A percentile compares a stretch with the other conserved stretches of the same genome.
Evolutionary conservation across 2,113 vertebrate species (phyloP).

Genomic region (Labeo rohita): DNA sequence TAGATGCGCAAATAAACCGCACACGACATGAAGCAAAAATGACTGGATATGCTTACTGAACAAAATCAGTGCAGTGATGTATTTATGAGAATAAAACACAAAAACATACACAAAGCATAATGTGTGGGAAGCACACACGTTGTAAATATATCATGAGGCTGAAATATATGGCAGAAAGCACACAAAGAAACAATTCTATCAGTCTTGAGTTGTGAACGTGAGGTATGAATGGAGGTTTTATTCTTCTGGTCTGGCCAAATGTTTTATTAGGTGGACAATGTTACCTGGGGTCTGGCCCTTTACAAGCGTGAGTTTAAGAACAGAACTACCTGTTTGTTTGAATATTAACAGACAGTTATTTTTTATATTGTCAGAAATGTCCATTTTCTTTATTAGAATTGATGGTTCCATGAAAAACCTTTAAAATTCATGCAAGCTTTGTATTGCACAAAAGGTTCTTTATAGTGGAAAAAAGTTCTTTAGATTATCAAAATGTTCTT

Average conservation of each 20-base stretch:
- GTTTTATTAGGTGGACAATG: conserved; percentile 34
- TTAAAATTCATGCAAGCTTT: neutral
- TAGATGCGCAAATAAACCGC: conserved; percentile 73
- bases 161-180: conserved; percentile 35
- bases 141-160: conserved; percentile 17
- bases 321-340: neutral
- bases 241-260: neutral
- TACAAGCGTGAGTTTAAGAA: neutral
- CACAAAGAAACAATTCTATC: conserved; percentile 12
- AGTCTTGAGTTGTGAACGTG: neutral
- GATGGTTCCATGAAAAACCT: neutral
- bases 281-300: neutral
- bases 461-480: neutral
- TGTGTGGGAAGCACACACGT: conserved; percentile 9
- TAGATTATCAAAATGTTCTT: neutral
- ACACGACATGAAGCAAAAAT: conserved; percentile 33
- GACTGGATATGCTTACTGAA: conserved; percentile 59
- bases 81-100: conserved; percentile 13
- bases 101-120: conserved; percentile 11
- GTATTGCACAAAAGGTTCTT: neutral
- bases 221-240: conserved; percentile 33
- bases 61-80: conserved; percentile 61
- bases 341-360: neutral
- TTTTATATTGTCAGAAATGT: too few relatives aligned
- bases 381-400: neutral